These are phyloP conservation scores for Meles meles DNA, from an alignment of 2,113 vertebrate species.

Conservation along the genomic window DNA sequence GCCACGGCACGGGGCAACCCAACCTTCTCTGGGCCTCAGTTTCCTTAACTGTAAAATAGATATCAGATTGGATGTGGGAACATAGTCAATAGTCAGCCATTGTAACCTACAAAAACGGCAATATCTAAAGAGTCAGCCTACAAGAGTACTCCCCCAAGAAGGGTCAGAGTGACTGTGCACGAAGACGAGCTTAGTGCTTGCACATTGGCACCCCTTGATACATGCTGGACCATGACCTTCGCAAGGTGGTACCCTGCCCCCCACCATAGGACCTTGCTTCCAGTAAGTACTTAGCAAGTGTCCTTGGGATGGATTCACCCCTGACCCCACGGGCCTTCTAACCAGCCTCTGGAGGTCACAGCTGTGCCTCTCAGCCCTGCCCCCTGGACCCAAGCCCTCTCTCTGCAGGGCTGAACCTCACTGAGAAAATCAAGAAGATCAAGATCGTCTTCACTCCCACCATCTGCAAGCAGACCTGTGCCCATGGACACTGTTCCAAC, in stretches of 20 bases:
- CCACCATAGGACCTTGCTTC: not conserved
- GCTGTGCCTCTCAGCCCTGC: constrained; percentile 62
- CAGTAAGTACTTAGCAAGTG: not conserved
- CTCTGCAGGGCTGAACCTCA: constrained; percentile 85
- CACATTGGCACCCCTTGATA: no score
- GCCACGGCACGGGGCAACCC: not conserved
- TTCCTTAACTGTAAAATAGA: not conserved
- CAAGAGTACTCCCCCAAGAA: not conserved
- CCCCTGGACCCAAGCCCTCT: constrained; percentile 70
- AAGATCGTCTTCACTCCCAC: constrained; percentile 97
- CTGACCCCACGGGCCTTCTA: not conserved
- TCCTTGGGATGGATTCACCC: not conserved
- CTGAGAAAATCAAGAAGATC: constrained; percentile 87
- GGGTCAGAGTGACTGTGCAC: not conserved
- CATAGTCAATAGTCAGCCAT: not conserved
- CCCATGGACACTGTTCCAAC: constrained; percentile 89
- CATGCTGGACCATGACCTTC: not conserved
- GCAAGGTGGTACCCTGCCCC: not conserved
- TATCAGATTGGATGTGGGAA: not conserved
- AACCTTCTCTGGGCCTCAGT: not conserved
- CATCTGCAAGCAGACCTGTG: constrained; percentile 94
- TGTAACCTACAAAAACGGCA: not conserved
- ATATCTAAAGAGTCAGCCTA: not conserved
- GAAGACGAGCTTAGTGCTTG: not conserved
- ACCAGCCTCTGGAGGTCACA: constrained; percentile 25